These are phyloP conservation scores for Ceyx margarethae DNA, from an alignment of 2,113 vertebrate genomes.

Conservation along the genomic window DNA sequence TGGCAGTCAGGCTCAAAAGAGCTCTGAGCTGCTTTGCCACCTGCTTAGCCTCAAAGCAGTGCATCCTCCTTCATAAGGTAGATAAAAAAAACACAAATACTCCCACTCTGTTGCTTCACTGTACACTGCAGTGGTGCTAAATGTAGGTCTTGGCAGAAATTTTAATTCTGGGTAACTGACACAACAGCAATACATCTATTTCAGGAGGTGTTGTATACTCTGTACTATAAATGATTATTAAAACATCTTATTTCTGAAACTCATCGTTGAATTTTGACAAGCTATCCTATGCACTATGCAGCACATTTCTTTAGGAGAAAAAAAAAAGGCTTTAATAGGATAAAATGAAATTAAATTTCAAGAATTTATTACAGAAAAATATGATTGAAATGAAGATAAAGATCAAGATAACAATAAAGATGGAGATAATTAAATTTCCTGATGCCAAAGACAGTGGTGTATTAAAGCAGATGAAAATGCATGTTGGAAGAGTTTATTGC, in stretches of 20 bases:
- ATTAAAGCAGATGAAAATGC: neutral
- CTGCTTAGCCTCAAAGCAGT: conserved; percentile 4
- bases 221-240: neutral
- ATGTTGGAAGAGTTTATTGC: neutral
- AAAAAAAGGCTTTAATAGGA: neutral
- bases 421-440: neutral
- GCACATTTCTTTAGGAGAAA: neutral
- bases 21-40: neutral
- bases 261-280: neutral
- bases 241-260: conserved; percentile 8
- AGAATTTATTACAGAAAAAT: neutral
- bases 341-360: neutral
- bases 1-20: conserved; percentile 9
- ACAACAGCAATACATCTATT: neutral
- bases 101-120: neutral
- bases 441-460: neutral
- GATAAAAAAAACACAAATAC: neutral
- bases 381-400: neutral
- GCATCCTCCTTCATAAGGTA: neutral
- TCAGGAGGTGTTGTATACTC: neutral
- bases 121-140: neutral
- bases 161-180: neutral
- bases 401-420: neutral
- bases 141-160: neutral
- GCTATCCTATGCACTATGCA: neutral